phyloP scores from a whole-genome alignment of 35 echinoderm and acorn worm genomes.

The Lytechinus pictus region DNA sequence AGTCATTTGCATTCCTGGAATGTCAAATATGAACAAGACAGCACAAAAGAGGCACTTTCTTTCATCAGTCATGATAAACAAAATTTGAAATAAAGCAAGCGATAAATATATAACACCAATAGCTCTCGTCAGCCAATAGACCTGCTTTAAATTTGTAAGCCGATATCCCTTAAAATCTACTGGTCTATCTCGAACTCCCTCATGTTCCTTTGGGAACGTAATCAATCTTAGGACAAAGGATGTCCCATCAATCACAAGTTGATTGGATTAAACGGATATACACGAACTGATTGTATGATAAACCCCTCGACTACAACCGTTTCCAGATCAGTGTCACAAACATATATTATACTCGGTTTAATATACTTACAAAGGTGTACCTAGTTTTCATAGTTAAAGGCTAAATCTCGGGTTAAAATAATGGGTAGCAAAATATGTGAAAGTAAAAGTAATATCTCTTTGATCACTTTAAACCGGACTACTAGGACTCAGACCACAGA shows the following conservation, averaged over 20 bases:
- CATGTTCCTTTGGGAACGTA: neutral
- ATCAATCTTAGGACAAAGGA: neutral
- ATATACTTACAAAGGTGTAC: too few relatives aligned
- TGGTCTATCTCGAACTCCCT: too few relatives aligned
- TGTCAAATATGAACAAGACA: slow-evolving; percentile 5
- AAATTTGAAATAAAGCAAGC: neutral
- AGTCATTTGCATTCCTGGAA: neutral
- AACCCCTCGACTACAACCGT: neutral
- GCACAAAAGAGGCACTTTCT: slow-evolving; percentile 1
- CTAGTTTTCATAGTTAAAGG: too few relatives aligned
- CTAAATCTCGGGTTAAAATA: too few relatives aligned
- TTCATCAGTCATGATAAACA: neutral
- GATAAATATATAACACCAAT: neutral
- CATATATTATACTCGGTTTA: too few relatives aligned
- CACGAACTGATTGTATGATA: neutral
- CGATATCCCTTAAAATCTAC: too few relatives aligned
- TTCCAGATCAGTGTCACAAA: neutral
- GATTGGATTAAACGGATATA: neutral
- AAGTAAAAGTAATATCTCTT: too few relatives aligned
- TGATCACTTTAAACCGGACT: too few relatives aligned
- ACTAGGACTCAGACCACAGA: too few relatives aligned
- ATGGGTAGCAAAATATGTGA: too few relatives aligned
- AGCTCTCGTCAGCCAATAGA: neutral
- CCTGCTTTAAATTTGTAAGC: neutral
- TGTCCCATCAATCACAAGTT: neutral